Evolutionary conservation across 2,113 vertebrate species (phyloP), one percentile per base, ranked within the genome.

Genomic region (Callorhinus ursinus): DNA sequence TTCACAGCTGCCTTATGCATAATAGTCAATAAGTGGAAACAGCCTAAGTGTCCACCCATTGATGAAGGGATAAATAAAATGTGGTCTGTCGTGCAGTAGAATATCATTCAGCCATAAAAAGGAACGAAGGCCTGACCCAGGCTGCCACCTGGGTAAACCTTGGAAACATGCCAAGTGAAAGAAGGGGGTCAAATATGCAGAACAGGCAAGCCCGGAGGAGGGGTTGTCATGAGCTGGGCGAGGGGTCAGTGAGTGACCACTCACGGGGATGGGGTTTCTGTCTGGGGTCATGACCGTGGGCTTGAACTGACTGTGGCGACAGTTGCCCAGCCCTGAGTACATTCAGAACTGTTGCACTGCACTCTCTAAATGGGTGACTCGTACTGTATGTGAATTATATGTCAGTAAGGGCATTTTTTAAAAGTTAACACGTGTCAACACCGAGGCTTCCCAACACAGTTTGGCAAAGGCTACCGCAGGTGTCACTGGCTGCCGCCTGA

Each of bases 61-160:
- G 26, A 42, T 28, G 53, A 49, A 2, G 6, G 5, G 65, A 14
- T 13, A 2, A 4, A 7, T 26, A 21, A 26, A 61, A n/a, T 0
- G 3, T 10, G 28, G 33, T 22, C 0, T 5, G 0, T 51, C 0
- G 0, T 18, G 36, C 18, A 4, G 0, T 36, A 19, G 65, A 31
- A 7, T 10, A 0, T 19, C 65, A 65, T 8, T 88, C 11, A 9
- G 12, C 14, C 4, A 10, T n/a, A 8, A 31, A 63, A 85, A 83
- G 53, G 69, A 39, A 13, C 2, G 10, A 49, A 22, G 51, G 8
- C 3, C n/a, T 90, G 36, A 22, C 0, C 2, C 6, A 0, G 3
- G 24, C 28, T 11, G 1, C 33, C 24, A 5, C 14, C 0, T 51
- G 46, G 36, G 16, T 5, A 24, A 19, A 39, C 39, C 85, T 24